These are phyloP conservation scores for Bothrops jararaca DNA, from an alignment of 2,113 vertebrate genomes.

Conservation along the genomic window DNA sequence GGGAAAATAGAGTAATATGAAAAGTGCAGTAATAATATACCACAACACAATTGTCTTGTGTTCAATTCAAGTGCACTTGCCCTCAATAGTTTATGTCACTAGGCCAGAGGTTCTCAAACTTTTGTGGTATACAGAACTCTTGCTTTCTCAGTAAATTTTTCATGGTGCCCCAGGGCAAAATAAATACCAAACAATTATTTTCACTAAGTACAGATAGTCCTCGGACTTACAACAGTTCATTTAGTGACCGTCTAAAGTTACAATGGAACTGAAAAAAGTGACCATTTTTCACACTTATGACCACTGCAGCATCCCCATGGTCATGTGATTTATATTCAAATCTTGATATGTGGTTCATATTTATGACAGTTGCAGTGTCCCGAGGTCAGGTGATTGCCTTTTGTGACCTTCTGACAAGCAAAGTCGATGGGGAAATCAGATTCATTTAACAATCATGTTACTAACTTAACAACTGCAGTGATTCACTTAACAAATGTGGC, in stretches of 20 bases:
- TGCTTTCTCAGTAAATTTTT: background rate
- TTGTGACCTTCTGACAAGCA: background rate
- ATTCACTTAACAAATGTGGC: background rate
- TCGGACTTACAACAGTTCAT: background rate
- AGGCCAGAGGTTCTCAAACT: background rate
- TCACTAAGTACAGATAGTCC: background rate
- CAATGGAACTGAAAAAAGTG: background rate
- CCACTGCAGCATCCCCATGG: background rate
- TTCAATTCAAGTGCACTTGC: background rate
- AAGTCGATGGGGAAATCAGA: no score
- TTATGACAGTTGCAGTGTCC: background rate
- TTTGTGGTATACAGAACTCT: background rate
- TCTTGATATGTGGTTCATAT: background rate
- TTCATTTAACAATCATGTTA: background rate
- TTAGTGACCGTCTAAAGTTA: background rate
- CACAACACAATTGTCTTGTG: background rate
- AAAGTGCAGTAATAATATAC: background rate
- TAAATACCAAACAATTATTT: background rate
- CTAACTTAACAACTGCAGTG: background rate
- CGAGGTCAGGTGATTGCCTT: background rate
- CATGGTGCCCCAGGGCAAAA: background rate
- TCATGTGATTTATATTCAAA: background rate
- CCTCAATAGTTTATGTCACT: background rate
- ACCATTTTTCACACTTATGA: background rate
- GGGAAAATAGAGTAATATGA: conserved; percentile 23